phyloP scores from a whole-genome alignment of 2,113 vertebrate species.

The Cochlearius cochlearius region DNA sequence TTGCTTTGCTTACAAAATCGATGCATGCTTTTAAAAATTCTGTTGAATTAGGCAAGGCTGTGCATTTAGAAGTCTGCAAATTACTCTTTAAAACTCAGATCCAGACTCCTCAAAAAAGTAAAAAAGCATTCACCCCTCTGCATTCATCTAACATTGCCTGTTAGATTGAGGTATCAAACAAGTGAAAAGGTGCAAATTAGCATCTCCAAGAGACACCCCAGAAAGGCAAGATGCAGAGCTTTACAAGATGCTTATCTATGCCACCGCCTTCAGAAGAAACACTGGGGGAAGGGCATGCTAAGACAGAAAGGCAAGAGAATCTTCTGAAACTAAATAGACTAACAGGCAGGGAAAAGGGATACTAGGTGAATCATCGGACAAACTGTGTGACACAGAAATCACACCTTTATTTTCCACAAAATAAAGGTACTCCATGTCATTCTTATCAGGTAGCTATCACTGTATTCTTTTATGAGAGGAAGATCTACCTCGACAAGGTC shows the following conservation, averaged over 20 bases:
- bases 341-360: not conserved
- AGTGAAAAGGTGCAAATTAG: slow-evolving; percentile 13
- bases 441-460: not conserved
- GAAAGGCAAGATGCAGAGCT: not conserved
- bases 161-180: not conserved
- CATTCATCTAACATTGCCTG: not conserved
- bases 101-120: not conserved
- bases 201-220: not conserved
- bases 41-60: not conserved
- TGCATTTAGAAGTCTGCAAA: not conserved
- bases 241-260: slow-evolving; percentile 27
- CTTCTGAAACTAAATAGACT: not conserved
- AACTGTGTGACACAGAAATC: not conserved
- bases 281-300: accelerated
- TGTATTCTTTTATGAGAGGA: not conserved
- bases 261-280: not conserved
- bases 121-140: not conserved
- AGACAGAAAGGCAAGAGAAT: not conserved
- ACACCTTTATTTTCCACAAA: not conserved
- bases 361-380: not conserved
- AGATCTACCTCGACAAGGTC: not conserved
- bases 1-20: not conserved
- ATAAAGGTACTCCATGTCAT: not conserved
- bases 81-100: not conserved
- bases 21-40: not conserved